Evolutionary conservation across 1,140 invertebrate species (phyloP), one percentile per base, ranked within the genome.

Genomic region (Solenopsis fugax): DNA sequence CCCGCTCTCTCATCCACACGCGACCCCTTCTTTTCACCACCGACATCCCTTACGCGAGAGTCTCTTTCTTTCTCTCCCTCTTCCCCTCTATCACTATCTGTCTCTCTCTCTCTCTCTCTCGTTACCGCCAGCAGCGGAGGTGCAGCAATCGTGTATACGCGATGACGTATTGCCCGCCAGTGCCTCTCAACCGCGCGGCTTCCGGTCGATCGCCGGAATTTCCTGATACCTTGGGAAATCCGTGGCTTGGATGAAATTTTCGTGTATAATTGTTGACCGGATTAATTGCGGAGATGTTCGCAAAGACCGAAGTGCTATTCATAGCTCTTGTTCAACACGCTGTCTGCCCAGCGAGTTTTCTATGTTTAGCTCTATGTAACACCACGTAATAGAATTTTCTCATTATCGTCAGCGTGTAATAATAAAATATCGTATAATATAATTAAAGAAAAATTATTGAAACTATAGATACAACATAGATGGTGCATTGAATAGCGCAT

Each of bases 11-110:
- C 75, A 50, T 52, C 18, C 78, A 65, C 71, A 64, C 48, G 73
- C 82, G 78, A 87, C 85, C 90, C 87, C 89, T 88, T 90, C 89
- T 90, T 90, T 90, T 85, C 64, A 76, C 89, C 89, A 86, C 69
- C 72, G 85, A 78, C 91, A 91, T 91, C 90, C 90, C 90, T 87
- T 91, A 89, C 69, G 82, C 67, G 67, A 91, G 41, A 48, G 87
- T 88, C 86, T 88, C 86, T n/a, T 41, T 18, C 24, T 76, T 54
- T 65, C 62, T 34, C 60, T 6, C 18, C 16, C 60, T 18, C 13
- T 1, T 10, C 80, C 69, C 12, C 37, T 24, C 34, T n/a, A n/a
- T 10, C 45, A 48, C 24, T 16, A 12, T 34, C 29, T 34, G 13
- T 24, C 45, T 71, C 21, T 13, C 21, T n/a, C 18, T 50, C 18